Base-by-base conservation (phyloP, 1,140 invertebrate species). In the Trichomalopsis sarcophagae region DNA sequence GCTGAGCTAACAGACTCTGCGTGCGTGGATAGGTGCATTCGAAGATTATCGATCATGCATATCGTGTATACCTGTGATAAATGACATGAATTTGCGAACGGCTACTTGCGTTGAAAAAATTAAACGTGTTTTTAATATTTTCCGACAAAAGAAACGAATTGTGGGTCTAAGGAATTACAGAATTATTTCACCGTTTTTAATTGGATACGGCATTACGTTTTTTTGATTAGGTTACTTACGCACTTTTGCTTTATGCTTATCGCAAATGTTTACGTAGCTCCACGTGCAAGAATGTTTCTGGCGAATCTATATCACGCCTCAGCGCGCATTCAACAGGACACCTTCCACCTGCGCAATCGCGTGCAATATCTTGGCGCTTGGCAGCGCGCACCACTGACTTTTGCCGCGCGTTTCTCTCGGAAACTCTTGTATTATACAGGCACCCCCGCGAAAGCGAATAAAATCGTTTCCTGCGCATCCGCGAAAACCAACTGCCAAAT, bases 1-100 rank as follows among this genome's bases (percentile, higher is more conserved):
- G 55, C 55, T 62, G 21, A 62, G 55, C 14, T n/a, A 21, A 62
- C 2, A n/a, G 55, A n/a, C n/a, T 62, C 5, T 17, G 21, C 7
- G 21, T 62, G 17, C 21, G 6, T n/a, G 3, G 4, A 5, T 62
- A 62, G 7, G 78, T 23, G 23, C n/a, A 27, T 27, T 4, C 27
- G 36, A 69, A 66, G 62, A 80, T 44, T 69, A 44, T 33, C 62
- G 62, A 80, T 69, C 62, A 69, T n/a, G 17, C 33, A 36, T 36
- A 36, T 27, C 21, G 14, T 62, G 55, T 62, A 62, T 62, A 62
- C 55, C 17, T 21, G 17, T 13, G 2, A 50, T 50, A 50, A 14
- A 3, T 62, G 55, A 7, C 1, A 7, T 6, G 21, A 62, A 62
- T 21, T 80, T 40, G 36, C 78, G 62, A 62, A 17, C 55, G 21